phyloP scores from a whole-genome alignment of 2,888 invertebrate genomes.

The Mamestra brassicae region DNA sequence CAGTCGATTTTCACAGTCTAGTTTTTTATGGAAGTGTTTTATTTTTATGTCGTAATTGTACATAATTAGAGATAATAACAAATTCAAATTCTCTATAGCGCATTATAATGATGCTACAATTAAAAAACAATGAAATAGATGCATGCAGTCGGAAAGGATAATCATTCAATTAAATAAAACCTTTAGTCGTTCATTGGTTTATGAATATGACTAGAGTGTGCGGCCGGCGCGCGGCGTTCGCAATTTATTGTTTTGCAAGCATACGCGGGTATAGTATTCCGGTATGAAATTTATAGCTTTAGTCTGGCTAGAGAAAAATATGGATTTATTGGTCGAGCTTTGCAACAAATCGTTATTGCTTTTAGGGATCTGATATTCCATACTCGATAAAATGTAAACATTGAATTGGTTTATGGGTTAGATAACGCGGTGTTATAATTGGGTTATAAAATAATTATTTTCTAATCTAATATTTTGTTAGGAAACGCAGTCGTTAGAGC shows the following conservation, averaged over 20 bases:
- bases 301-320: conserved; percentile 84
- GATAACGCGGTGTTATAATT: conserved; percentile 7
- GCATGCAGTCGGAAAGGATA: conserved; percentile 46
- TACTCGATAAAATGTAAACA: conserved; percentile 62
- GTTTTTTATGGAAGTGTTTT: too few species aligned
- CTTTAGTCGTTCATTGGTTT: conserved; percentile 71
- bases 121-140: conserved; percentile 48
- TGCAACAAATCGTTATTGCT: conserved; percentile 81
- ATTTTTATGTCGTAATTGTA: too few species aligned
- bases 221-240: conserved; percentile 77
- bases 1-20: too few species aligned
- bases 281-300: conserved; percentile 83
- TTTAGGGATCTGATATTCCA: conserved; percentile 68
- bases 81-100: conserved; percentile 23
- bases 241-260: conserved; percentile 86
- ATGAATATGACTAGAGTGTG: conserved; percentile 76
- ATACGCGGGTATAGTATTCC: conserved; percentile 80
- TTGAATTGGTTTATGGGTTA: conserved; percentile 41
- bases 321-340: conserved; percentile 81
- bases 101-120: conserved; percentile 31
- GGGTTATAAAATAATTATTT: neutral
- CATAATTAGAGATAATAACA: too few species aligned
- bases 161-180: conserved; percentile 76
- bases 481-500: too few species aligned
- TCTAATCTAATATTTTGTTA: too few species aligned